These are phyloP conservation scores for Copidosoma floridanum DNA, from an alignment of 1,140 invertebrate genomes.

Conservation along the genomic window DNA sequence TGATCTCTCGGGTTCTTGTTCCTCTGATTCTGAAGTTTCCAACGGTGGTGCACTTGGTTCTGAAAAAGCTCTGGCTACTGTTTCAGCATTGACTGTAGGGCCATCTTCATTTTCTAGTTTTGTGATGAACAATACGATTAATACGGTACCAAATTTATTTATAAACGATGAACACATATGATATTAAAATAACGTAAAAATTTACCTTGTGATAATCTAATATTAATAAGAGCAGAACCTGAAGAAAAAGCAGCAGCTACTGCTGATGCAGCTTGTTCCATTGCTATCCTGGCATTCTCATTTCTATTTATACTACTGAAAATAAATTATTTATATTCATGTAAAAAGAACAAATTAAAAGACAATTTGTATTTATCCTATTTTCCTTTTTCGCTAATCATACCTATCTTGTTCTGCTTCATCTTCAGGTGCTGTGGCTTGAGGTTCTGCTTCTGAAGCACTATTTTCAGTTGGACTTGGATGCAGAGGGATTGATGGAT, in stretches of 20 bases:
- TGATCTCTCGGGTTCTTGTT: neutral
- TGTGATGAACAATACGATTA: no score
- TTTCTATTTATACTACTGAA: slow-evolving; percentile 26
- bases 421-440: slow-evolving; percentile 34
- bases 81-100: no score
- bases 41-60: neutral
- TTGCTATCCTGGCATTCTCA: slow-evolving; percentile 21
- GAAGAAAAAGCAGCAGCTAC: slow-evolving; percentile 54
- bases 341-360: slow-evolving; percentile 3
- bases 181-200: no score
- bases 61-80: no score
- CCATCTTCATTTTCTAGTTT: neutral
- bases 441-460: slow-evolving; percentile 24
- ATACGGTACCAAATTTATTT: no score
- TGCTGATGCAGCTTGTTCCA: slow-evolving; percentile 51
- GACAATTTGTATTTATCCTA: neutral
- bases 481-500: slow-evolving; percentile 39
- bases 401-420: slow-evolving; percentile 36
- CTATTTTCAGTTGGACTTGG: slow-evolving; percentile 30
- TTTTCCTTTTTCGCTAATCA: no score
- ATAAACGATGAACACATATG: no score
- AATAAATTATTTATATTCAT: slow-evolving; percentile 3
- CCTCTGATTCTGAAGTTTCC: neutral
- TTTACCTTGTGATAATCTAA: slow-evolving; percentile 29
- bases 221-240: slow-evolving; percentile 47